Base-by-base conservation (phyloP, 2,888 invertebrate genomes). In the Andricus quercusramuli region DNA sequence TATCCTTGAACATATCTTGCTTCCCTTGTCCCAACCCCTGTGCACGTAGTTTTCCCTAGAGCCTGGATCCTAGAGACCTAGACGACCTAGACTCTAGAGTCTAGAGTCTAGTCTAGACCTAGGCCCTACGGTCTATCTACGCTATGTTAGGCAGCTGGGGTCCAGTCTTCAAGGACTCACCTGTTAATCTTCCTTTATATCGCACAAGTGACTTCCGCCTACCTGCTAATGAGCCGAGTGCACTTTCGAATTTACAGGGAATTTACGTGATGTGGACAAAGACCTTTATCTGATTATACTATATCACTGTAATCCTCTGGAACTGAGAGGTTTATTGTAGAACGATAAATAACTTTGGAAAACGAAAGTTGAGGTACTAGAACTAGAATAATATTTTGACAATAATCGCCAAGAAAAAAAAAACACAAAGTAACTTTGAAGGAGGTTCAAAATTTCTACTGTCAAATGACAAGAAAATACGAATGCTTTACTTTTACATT, bases 131-230 rank as follows among this genome's bases (percentile, higher is more conserved):
- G n/a, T n/a, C n/a, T n/a, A n/a, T n/a, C n/a, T n/a, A n/a, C n/a
- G 32, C 5, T 32, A 32, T 32, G 4, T 6, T 32, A 32, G 29
- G 32, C 32, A 32, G 17, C 64, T 65, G 17, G 17, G 64, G 32
- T 65, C 29, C 15, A 22, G 29, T 29, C 29, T 59, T n/a, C 2
- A 41, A 17, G 37, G 37, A 66, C 65, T n/a, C 37, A 66, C 37
- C 66, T 66, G 66, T 66, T 66, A 32, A n/a, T 65, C 66, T 37
- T 66, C 66, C 37, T 66, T 66, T 66, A 37, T 11, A 9, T 66
- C 66, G n/a, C n/a, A 37, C n/a, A 66, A 17, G 37, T 66, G 66
- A 66, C 66, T 66, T 37, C 3, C 20, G 66, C 32, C n/a, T 66
- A 32, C 37, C 37, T 66, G 66, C 20, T 66, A 66, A 66, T 66